Base-by-base conservation (phyloP, 1,140 invertebrate genomes). In the Cryptotermes secundus region DNA sequence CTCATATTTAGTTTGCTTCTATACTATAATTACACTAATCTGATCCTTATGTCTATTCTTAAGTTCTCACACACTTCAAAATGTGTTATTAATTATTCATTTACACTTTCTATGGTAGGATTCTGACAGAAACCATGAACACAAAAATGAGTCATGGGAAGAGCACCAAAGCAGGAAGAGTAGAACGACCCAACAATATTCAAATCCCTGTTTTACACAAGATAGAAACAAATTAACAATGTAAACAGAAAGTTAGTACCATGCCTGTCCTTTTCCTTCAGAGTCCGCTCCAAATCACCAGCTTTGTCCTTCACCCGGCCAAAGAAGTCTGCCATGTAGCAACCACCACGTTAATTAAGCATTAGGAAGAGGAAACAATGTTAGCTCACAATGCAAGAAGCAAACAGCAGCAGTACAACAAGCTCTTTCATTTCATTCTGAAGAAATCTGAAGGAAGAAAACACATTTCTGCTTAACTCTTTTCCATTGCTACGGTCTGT, bases 241-340 rank as follows among this genome's bases (percentile, higher is more conserved):
- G 3, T 72, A 31, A 72, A 72, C 59, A 81, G 31, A 84, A n/a
- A 34, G 35, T 38, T 31, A 72, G 90, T 93, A 94, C 96, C 96
- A 90, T 97, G 96, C 89, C 96, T 96, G 89, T 97, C 96, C 92
- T 97, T 97, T 88, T 97, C 96, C 91, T 97, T 97, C 81, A 97
- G 92, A 85, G 96, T 95, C 87, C 95, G 92, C 90, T 97, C 96
- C 92, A 97, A 94, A 90, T 97, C 96, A 85, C 95, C 96, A 0
- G 96, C 96, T 89, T 97, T 97, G 90, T 97, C 96, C 93, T 97
- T 97, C 45, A 97, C 96, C 88, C 96, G 95, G 87, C 95, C 96
- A 89, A 97, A 97, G 92, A 97, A 97, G 90, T 97, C 96, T 96
- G 92, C 88, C 81, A 86, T 49, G 45, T 49, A 49, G 45, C 19